Percentiles rank a stretch among this genome's conserved stretches.
These are phyloP conservation scores for Cydia amplana DNA, from an alignment of 1,140 invertebrate species.

Conservation along the genomic window DNA sequence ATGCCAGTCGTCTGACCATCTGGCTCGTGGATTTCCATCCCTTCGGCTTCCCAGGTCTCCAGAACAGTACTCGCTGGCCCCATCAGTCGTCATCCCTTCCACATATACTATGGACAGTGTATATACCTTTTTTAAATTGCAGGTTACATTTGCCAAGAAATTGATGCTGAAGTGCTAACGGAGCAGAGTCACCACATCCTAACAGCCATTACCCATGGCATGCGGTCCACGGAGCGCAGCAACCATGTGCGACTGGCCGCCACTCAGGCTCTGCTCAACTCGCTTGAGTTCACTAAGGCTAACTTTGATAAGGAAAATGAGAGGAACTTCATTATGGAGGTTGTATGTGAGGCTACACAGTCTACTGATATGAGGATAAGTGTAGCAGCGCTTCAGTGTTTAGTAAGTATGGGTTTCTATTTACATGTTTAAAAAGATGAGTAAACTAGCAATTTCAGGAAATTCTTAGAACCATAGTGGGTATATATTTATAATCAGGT, in stretches of 20 bases:
- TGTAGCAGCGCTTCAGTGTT: constrained; percentile 97
- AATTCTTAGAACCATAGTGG: too few relatives aligned
- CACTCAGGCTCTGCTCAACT: constrained; percentile 98
- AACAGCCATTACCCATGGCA: constrained; percentile 99
- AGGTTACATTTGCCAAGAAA: constrained; percentile 89
- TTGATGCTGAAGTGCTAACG: constrained; percentile 94
- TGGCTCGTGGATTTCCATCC: too few relatives aligned
- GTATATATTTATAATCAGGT: too few relatives aligned
- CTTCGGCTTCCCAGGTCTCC: too few relatives aligned
- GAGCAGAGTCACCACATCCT: constrained; percentile 97
- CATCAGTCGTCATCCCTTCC: too few relatives aligned
- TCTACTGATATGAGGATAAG: constrained; percentile 92
- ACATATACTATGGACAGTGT: too few relatives aligned
- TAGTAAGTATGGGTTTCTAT: constrained; percentile 82
- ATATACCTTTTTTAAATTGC: constrained; percentile 36
- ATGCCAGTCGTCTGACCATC: too few relatives aligned
- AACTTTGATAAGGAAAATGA: constrained; percentile 99
- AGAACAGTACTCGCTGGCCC: too few relatives aligned
- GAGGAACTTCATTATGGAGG: constrained; percentile 99
- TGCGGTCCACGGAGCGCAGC: constrained; percentile 91
- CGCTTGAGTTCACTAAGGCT: constrained; percentile 98
- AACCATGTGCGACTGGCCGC: constrained; percentile 95
- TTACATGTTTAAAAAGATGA: too few relatives aligned
- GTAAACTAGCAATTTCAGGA: too few relatives aligned
- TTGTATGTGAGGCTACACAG: constrained; percentile 96